Percentiles rank a stretch among this genome's conserved stretches.
Conservation (phyloP, 2,113 vertebrate genomes). For the Embiotoca jacksoni region DNA sequence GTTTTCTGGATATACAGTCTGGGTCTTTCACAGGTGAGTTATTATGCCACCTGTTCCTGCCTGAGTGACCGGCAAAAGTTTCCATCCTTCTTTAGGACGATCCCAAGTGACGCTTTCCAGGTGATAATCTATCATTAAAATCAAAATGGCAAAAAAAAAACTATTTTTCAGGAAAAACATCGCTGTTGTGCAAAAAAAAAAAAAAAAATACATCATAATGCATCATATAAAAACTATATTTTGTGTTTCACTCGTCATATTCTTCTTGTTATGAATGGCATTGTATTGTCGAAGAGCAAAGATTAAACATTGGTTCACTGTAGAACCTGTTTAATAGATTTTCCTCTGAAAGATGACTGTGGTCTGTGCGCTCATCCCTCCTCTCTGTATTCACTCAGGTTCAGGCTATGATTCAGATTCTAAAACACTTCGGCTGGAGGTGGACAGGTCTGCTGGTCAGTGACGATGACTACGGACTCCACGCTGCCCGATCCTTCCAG, state of each 20-base stretch:
- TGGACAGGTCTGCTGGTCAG: conserved; percentile 53
- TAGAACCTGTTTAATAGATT: background rate
- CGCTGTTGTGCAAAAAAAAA: no score
- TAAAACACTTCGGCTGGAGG: conserved; percentile 65
- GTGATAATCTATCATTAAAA: conserved; percentile 4
- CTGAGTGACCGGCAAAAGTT: conserved; percentile 42
- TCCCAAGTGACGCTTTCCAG: conserved; percentile 59
- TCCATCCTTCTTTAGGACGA: conserved; percentile 57
- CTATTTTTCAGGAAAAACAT: no score
- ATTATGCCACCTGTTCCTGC: conserved; percentile 58
- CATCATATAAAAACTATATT: no score
- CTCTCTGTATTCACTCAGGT: conserved; percentile 38
- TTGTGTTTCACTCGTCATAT: background rate
- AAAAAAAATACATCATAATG: no score
- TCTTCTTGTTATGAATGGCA: background rate
- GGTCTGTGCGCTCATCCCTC: background rate
- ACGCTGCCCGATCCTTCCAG: conserved; percentile 38
- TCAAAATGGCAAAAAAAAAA: no score
- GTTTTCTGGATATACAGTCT: background rate
- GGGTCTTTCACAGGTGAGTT: conserved; percentile 43
- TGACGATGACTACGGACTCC: conserved; percentile 53
- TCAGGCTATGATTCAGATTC: conserved; percentile 59
- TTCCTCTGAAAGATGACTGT: background rate
- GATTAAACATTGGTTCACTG: background rate
- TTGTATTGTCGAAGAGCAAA: background rate